These are phyloP conservation scores for Carapus acus DNA, from an alignment of 2,797 vertebrate genomes.

Conservation along the genomic window DNA sequence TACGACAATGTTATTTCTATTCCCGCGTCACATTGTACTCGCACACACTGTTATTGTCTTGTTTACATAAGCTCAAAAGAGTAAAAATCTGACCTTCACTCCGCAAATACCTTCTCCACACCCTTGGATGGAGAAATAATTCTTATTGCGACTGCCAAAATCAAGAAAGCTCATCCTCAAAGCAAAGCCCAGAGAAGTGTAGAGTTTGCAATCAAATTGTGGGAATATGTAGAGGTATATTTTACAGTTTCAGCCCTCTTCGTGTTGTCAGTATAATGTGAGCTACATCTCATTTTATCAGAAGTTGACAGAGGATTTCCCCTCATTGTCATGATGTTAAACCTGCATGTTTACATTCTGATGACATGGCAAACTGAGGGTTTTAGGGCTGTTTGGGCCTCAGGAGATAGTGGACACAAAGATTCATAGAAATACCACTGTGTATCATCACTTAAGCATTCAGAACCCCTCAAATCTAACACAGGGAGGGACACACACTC, in stretches of 20 bases:
- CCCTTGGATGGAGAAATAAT: neutral
- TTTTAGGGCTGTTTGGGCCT: neutral
- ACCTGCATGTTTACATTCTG: too few species aligned
- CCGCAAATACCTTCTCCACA: slow-evolving; percentile 3
- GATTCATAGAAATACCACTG: slow-evolving; percentile 3
- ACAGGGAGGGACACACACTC: slow-evolving; percentile 10
- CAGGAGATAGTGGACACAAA: slow-evolving; percentile 4
- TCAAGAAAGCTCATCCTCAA: neutral
- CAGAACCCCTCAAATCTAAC: slow-evolving; percentile 12
- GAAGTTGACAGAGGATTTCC: slow-evolving; percentile 3
- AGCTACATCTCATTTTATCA: neutral
- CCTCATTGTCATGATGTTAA: slow-evolving; percentile 1
- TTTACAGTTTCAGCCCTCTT: slow-evolving; percentile 1
- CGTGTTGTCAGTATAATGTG: neutral
- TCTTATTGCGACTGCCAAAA: neutral
- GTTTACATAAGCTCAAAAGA: neutral
- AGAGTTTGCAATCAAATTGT: neutral
- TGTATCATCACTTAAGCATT: slow-evolving; percentile 22
- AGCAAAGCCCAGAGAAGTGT: neutral
- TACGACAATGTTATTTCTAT: too few species aligned
- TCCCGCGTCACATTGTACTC: slow-evolving; percentile 8
- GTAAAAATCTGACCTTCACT: neutral
- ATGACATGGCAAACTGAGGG: neutral
- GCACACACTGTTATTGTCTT: neutral
- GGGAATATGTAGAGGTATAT: neutral